Evolutionary conservation across 2,113 vertebrate genomes (phyloP).

Genomic region (Hippocampus comes): DNA sequence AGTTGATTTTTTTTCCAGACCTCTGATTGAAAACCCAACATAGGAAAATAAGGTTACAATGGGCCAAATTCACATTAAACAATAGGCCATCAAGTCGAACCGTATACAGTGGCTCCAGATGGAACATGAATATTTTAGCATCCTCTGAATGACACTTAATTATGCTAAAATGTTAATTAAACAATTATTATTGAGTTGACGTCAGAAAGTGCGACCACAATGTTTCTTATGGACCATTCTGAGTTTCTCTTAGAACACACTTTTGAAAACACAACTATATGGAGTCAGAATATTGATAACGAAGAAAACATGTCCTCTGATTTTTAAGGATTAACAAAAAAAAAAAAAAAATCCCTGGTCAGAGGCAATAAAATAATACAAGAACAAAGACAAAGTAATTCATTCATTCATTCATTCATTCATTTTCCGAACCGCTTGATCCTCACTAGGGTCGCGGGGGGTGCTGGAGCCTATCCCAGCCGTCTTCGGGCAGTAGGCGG

Average conservation of each 20-base stretch:
- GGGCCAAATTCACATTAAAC: not conserved
- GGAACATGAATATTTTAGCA: not conserved
- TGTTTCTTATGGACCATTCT: not conserved
- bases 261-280: not conserved
- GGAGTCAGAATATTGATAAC: not conserved
- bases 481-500: too few relatives aligned
- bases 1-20: constrained; percentile 11
- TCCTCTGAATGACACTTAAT: not conserved
- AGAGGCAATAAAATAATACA: not conserved
- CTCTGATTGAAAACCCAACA: not conserved
- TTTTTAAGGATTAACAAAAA: not conserved
- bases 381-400: not conserved
- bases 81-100: not conserved
- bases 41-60: not conserved
- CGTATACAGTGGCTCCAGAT: not conserved
- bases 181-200: not conserved
- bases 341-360: too few relatives aligned
- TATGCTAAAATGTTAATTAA: not conserved
- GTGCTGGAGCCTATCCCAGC: too few relatives aligned
- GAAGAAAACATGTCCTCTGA: not conserved
- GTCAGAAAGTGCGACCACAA: not conserved
- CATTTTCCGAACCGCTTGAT: too few relatives aligned
- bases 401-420: too few relatives aligned
- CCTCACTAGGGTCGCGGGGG: too few relatives aligned
- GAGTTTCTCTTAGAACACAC: not conserved